Evolutionary conservation across 1,140 invertebrate genomes (phyloP), one percentile per base, ranked within the genome.

Genomic region (Procambarus clarkii): DNA sequence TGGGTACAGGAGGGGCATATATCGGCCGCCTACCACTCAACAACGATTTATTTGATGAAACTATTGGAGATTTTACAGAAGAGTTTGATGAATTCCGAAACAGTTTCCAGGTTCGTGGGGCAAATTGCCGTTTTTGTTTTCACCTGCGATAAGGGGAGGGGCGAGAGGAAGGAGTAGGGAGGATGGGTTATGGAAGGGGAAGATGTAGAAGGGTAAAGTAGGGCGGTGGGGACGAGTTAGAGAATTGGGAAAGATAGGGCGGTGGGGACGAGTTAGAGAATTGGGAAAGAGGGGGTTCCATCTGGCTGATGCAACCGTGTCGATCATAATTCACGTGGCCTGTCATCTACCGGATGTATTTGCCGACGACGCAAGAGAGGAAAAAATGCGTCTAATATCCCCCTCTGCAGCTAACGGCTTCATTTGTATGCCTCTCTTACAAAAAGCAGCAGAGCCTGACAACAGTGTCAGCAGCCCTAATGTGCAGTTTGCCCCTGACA

Each of bases 31-130:
- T 21, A 18, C 21, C 60, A 15, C 60, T 64, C 60, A 58, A 58
- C 54, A 64, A 64, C 13, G 18, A 64, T 64, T 21, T 64, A 64
- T 64, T 21, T 64, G 21, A 64, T 21, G 60, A 13, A 64, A 18
- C 60, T 21, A 64, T 21, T 64, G 60, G 69, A 74, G n/a, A 74
- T n/a, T 34, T 24, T 34, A 24, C n/a, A 34, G n/a, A 74, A 74
- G 34, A 74, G 69, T 74, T 74, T 74, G 69, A 74, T 74, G 69
- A 74, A 74, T 74, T 74, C 8, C n/a, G 24, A 34, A 74, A 74
- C 69, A 24, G 24, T 74, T 74, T 74, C n/a, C 8, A 8, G 69
- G n/a, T 34, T 74, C n/a, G 24, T 3, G 15, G 24, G 15, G 5
- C n/a, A 74, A 74, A 74, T 74, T 74, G 69, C 7, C 7, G 69